A percentile compares a stretch with the other conserved stretches of the same genome.
phyloP scores from a whole-genome alignment of 2,888 invertebrate species.

The Polymixis lichenea region DNA sequence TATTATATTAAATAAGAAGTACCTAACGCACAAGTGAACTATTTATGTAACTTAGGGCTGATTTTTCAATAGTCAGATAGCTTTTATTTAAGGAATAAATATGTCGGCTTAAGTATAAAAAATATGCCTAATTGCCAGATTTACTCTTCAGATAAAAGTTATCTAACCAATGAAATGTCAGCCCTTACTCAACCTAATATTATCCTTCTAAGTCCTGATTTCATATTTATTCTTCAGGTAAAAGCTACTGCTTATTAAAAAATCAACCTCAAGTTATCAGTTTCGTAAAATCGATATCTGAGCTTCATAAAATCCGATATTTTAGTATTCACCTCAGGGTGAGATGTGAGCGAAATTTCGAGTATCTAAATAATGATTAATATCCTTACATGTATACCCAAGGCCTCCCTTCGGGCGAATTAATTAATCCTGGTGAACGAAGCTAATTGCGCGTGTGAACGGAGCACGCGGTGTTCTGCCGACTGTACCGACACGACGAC shows the following conservation, averaged over 20 bases:
- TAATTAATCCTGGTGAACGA: constrained; percentile 81
- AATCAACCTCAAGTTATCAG: neutral
- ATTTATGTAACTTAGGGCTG: too few species aligned
- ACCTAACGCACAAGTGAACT: too few species aligned
- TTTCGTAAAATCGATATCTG: neutral
- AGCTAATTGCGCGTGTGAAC: constrained; percentile 77
- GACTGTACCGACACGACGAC: constrained; percentile 62
- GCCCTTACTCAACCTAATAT: too few species aligned
- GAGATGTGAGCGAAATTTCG: constrained; percentile 60
- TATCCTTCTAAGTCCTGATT: neutral
- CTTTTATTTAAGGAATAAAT: too few species aligned
- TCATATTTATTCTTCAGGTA: neutral
- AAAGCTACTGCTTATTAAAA: neutral
- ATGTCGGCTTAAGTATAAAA: too few species aligned
- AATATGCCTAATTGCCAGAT: too few species aligned
- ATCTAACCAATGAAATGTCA: too few species aligned
- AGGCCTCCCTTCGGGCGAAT: constrained; percentile 72
- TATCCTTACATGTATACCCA: constrained; percentile 73
- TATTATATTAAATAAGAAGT: too few species aligned
- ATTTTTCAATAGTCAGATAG: too few species aligned
- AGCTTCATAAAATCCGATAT: constrained; percentile 12
- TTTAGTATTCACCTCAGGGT: constrained; percentile 23
- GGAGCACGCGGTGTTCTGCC: constrained; percentile 48
- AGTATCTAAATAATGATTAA: constrained; percentile 73
- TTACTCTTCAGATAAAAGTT: too few species aligned